Percentiles rank a stretch among this genome's conserved stretches.
Conservation (phyloP, 2,113 vertebrate genomes). For the Laticauda colubrina region DNA sequence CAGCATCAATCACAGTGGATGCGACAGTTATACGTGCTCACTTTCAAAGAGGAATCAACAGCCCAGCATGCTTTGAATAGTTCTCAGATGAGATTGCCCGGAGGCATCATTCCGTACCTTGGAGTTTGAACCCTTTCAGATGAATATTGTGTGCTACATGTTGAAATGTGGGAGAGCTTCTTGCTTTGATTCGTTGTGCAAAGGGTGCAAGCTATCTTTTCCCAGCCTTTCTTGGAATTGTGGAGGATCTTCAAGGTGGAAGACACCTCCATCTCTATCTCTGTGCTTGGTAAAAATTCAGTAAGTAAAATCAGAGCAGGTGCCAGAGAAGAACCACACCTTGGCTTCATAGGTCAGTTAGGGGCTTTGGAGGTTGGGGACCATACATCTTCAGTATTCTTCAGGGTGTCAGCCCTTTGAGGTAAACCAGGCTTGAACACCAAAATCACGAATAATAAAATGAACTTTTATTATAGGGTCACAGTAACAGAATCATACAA, state of each 20-base stretch:
- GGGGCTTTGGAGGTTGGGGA: not conserved
- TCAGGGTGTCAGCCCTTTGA: not conserved
- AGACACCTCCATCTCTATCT: not conserved
- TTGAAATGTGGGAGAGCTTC: not conserved
- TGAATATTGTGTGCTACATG: too few species aligned
- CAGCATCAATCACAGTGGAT: conserved; percentile 44
- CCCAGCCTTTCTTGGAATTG: not conserved
- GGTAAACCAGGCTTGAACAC: not conserved
- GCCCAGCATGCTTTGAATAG: not conserved
- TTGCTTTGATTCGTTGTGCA: not conserved
- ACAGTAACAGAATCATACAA: not conserved
- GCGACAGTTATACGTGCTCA: fast-evolving
- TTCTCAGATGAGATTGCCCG: not conserved
- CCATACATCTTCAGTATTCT: not conserved
- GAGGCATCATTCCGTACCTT: not conserved
- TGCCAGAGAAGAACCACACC: not conserved
- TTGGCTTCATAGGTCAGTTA: not conserved
- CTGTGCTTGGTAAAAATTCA: not conserved
- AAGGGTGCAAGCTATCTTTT: not conserved
- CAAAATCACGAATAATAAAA: not conserved
- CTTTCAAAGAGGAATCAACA: not conserved
- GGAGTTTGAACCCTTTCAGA: not conserved
- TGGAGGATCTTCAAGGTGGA: not conserved
- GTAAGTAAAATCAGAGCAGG: not conserved
- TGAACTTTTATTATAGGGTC: not conserved